Evolutionary conservation across 1,140 invertebrate genomes (phyloP), one percentile per base, ranked within the genome.

Genomic region (Drosophila pallidifrons): DNA sequence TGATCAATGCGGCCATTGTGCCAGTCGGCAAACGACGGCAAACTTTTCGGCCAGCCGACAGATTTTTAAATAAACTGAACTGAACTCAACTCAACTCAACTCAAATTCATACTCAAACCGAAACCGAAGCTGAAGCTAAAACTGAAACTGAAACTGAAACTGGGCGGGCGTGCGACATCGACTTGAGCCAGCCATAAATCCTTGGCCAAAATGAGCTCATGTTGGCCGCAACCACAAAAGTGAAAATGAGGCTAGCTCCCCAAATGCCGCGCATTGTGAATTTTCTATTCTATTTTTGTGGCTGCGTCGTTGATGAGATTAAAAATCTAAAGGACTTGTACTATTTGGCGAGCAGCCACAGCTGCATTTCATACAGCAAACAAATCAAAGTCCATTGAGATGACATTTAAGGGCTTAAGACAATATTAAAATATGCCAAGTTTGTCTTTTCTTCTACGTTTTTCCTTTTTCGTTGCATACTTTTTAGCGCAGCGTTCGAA

Each of bases 121-220:
- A 7, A 6, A 32, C 30, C 30, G 7, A 7, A 6, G 1, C 5
- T 6, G 13, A 30, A 25, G 20, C 20, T 20, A 3, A 25, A 25
- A 3, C 30, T 32, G 1, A 32, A 32, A 32, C 30, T 8, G 7
- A 8, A 6, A 25, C 20, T 0, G 20, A 25, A 25, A 5, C 5
- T 8, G 13, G 15, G 20, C 30, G 32, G 32, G 32, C 16, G 32
- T 41, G 35, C 38, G 32, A 25, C 47, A 8, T 32, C 32, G 55
- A 35, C 32, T 30, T 43, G 55, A 64, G 76, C 13, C 49, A 55
- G 63, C 66, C 49, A 75, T 67, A 78, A 82, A 78, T 78, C 79
- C 65, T 78, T 77, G 74, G 51, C 61, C 46, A 52, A 66, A 83
- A 77, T 73, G 77, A 76, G 73, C 76, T 63, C 59, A 75, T 75